Conservation (phyloP, 2,113 vertebrate genomes). For the Syngnathus floridae region DNA sequence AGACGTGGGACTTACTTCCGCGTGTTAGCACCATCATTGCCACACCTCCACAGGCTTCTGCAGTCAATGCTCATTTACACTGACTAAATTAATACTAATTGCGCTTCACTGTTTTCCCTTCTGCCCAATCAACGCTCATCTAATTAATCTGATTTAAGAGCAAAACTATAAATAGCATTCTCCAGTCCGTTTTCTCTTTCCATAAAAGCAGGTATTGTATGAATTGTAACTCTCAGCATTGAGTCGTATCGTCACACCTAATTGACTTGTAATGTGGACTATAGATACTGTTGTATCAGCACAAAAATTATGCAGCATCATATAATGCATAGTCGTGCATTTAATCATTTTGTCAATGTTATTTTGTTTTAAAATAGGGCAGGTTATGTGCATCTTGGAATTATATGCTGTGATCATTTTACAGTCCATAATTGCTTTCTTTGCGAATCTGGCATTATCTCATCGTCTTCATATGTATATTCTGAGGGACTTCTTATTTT, state of each 20-base stretch:
- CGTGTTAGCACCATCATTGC: neutral
- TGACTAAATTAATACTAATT: neutral
- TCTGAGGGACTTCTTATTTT: neutral
- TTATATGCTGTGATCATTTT: neutral
- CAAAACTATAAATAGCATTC: too few species aligned
- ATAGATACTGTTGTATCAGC: neutral
- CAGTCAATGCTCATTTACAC: neutral
- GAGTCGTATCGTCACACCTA: neutral
- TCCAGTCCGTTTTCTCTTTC: neutral
- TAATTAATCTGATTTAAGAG: neutral
- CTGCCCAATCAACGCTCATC: neutral
- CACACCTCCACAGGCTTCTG: neutral
- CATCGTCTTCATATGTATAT: neutral
- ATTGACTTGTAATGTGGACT: neutral
- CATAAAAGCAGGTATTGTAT: neutral
- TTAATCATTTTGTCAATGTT: neutral
- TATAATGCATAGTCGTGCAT: neutral
- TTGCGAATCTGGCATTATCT: neutral
- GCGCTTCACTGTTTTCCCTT: neutral
- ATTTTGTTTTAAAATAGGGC: neutral
- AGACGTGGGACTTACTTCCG: constrained; percentile 34
- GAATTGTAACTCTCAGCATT: neutral
- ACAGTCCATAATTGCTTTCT: neutral
- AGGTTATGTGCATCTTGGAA: neutral
- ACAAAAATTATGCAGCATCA: neutral